Conservation (phyloP, 2,113 vertebrate species). For the Stictonetta naevosa region DNA sequence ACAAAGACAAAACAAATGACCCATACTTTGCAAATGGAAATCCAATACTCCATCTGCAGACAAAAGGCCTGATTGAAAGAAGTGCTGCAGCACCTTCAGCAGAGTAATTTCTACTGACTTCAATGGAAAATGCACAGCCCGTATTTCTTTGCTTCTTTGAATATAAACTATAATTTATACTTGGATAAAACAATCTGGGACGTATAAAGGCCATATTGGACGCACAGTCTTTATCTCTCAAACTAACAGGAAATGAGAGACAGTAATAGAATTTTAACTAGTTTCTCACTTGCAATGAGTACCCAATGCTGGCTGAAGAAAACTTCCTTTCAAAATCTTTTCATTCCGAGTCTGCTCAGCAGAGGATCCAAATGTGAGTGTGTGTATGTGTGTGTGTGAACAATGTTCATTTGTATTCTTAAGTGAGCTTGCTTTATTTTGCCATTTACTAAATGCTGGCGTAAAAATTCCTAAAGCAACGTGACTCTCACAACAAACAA, state of each 20-base stretch:
- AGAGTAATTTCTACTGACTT: not conserved
- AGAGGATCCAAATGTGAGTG: not conserved
- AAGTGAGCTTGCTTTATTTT: conserved; percentile 28
- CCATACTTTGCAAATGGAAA: not conserved
- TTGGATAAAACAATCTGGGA: conserved; percentile 37
- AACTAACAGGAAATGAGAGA: conserved; percentile 58
- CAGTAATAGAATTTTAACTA: conserved; percentile 15
- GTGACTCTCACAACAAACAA: conserved; percentile 55
- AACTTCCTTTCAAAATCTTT: not conserved
- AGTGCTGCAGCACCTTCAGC: not conserved
- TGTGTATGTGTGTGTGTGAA: not conserved
- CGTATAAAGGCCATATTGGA: conserved; percentile 29
- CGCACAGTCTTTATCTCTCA: not conserved
- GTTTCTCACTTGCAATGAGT: conserved; percentile 16
- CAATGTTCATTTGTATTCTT: conserved; percentile 32
- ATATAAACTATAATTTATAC: not conserved
- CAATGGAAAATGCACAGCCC: not conserved
- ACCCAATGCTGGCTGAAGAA: not conserved
- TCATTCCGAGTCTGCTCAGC: not conserved
- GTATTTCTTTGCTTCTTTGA: not conserved
- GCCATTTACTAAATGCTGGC: conserved; percentile 30
- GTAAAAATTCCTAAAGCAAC: conserved; percentile 34
- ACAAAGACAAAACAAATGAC: not conserved
- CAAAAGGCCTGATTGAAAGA: not conserved
- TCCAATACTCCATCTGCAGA: conserved; percentile 25